phyloP scores from a whole-genome alignment of 2,797 vertebrate genomes.

The Enteromius fasciolatus region DNA sequence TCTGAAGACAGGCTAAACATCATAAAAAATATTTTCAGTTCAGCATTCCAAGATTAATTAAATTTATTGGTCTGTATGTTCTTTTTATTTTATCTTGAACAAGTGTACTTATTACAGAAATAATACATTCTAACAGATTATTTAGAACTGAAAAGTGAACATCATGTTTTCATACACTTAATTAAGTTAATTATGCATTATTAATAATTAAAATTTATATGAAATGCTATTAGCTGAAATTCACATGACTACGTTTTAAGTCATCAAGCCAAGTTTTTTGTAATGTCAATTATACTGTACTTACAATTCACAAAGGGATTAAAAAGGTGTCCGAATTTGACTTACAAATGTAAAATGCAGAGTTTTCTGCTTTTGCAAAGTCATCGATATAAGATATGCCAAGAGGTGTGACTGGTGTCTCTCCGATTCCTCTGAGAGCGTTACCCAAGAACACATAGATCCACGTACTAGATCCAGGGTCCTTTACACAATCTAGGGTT shows the following conservation, averaged over 20 bases:
- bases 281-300: background rate
- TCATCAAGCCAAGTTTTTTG: too few relatives aligned
- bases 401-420: constrained; percentile 89
- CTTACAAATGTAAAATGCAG: constrained; percentile 92
- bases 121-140: background rate
- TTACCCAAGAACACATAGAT: constrained; percentile 91
- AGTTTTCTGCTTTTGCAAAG: constrained; percentile 87
- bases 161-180: background rate
- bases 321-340: background rate
- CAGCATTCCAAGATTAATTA: background rate
- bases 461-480: constrained; percentile 87
- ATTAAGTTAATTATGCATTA: too few relatives aligned
- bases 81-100: too few relatives aligned
- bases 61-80: background rate
- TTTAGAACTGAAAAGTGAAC: background rate
- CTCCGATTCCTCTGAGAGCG: constrained; percentile 90
- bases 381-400: constrained; percentile 96
- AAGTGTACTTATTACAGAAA: too few relatives aligned
- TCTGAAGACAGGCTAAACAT: constrained; percentile 79
- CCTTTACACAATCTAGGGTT: constrained; percentile 79
- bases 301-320: background rate
- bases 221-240: too few relatives aligned
- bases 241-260: too few relatives aligned
- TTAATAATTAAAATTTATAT: too few relatives aligned
- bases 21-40: background rate